A percentile compares a stretch with the other conserved stretches of the same genome.
Evolutionary conservation across 2,888 invertebrate genomes (phyloP).

Genomic region (Villa cingulata): DNA sequence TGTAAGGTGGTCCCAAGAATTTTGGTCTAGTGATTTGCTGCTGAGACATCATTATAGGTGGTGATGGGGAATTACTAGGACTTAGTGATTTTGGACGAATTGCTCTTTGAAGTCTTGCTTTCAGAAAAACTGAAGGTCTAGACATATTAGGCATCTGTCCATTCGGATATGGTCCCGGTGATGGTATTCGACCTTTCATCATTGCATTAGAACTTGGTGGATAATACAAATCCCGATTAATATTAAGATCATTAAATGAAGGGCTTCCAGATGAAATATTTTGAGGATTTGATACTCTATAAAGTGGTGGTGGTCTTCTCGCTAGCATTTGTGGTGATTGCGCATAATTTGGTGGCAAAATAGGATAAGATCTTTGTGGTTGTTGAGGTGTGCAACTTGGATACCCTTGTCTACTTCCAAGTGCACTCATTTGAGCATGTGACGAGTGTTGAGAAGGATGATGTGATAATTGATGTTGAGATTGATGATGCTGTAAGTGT

Average conservation of each 20-base stretch:
- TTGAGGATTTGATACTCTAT: constrained; percentile 14
- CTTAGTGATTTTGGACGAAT: constrained; percentile 7
- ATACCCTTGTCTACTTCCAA: not conserved
- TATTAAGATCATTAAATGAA: constrained; percentile 7
- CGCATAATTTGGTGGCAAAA: not conserved
- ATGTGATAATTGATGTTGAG: constrained; percentile 10
- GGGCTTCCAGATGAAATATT: constrained; percentile 11
- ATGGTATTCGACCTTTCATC: constrained; percentile 3
- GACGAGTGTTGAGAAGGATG: not conserved
- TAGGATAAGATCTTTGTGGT: not conserved
- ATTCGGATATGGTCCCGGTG: not conserved
- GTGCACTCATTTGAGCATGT: not conserved
- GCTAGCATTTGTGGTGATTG: constrained; percentile 5
- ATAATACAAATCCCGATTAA: constrained; percentile 12
- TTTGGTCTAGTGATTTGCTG: constrained; percentile 9
- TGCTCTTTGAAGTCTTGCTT: constrained; percentile 16
- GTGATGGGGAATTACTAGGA: constrained; percentile 11
- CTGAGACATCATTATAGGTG: constrained; percentile 15
- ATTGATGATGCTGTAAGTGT: constrained; percentile 4
- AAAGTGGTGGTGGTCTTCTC: constrained; percentile 15
- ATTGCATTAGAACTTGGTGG: constrained; percentile 23
- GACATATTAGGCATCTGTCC: constrained; percentile 12
- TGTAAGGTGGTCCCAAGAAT: constrained; percentile 4
- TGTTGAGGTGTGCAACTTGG: not conserved
- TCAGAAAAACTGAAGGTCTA: constrained; percentile 16